Conservation (phyloP, 2,888 invertebrate species). For the Yponomeuta evonymella region DNA sequence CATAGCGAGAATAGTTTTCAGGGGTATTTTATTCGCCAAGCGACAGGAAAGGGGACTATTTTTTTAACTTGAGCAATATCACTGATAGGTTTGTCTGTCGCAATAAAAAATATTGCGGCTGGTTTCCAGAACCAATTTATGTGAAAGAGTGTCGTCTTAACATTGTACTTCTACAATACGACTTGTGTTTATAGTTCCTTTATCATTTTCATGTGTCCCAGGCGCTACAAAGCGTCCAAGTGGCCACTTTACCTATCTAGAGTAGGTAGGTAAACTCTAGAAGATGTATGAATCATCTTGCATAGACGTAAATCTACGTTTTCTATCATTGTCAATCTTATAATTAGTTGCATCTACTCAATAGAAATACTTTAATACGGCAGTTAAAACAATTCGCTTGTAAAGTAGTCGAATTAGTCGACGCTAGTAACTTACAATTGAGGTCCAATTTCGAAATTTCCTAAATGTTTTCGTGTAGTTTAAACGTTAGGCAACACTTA, state of each 20-base stretch:
- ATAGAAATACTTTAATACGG: not conserved
- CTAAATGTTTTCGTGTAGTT: slow-evolving; percentile 21
- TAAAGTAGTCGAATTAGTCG: slow-evolving; percentile 13
- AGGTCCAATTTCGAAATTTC: slow-evolving; percentile 69
- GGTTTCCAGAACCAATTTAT: not conserved
- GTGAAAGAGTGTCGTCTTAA: not conserved
- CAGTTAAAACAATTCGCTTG: not conserved
- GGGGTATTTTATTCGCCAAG: not conserved
- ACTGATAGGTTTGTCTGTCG: not conserved
- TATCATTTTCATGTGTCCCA: too few species aligned
- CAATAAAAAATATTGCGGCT: not conserved
- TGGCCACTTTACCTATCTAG: too few species aligned
- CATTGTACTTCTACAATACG: not conserved
- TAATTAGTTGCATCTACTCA: not conserved
- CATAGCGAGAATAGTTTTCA: not conserved
- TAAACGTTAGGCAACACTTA: not conserved
- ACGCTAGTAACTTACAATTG: slow-evolving; percentile 65
- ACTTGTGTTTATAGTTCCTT: not conserved
- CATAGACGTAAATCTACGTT: too few species aligned
- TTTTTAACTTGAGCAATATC: not conserved
- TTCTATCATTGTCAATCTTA: too few species aligned
- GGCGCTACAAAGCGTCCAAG: too few species aligned
- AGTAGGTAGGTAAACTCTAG: too few species aligned
- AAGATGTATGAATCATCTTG: too few species aligned
- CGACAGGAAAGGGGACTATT: not conserved